These are phyloP conservation scores for Hymenopus coronatus DNA, from an alignment of 2,888 invertebrate species.

Conservation along the genomic window DNA sequence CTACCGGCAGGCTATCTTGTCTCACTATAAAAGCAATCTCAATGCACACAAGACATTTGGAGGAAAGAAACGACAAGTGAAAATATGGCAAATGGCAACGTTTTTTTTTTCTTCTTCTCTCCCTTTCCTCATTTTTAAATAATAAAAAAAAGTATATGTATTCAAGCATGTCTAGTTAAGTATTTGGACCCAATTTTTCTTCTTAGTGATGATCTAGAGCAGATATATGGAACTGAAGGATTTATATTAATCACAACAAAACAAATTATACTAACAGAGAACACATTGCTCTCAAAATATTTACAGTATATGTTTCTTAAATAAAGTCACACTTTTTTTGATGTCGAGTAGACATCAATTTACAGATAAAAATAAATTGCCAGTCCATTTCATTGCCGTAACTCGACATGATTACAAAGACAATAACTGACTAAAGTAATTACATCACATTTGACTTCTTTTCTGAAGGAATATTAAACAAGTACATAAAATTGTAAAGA, in stretches of 20 bases:
- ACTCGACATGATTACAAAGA: background rate
- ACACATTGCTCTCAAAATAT: background rate
- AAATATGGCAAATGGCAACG: constrained; percentile 22
- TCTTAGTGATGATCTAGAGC: constrained; percentile 1
- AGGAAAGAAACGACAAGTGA: constrained; percentile 1
- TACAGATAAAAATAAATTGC: background rate
- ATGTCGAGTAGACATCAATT: background rate
- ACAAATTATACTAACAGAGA: background rate
- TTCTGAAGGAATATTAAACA: background rate
- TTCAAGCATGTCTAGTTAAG: background rate
- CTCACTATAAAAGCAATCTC: constrained; percentile 20
- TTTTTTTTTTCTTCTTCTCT: background rate
- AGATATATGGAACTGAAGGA: background rate
- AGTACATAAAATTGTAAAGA: background rate
- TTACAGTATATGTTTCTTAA: constrained; percentile 2
- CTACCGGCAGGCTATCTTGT: constrained; percentile 3
- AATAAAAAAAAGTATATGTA: background rate
- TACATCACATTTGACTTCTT: constrained; percentile 8
- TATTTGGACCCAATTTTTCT: constrained; percentile 17
- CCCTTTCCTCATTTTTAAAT: too few species aligned
- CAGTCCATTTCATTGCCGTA: background rate
- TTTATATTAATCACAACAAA: background rate
- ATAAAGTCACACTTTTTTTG: background rate
- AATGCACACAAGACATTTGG: constrained; percentile 12
- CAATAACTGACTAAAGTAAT: background rate